Base-by-base conservation (phyloP, 2,797 vertebrate genomes). In the Phaenicophaeus curvirostris region DNA sequence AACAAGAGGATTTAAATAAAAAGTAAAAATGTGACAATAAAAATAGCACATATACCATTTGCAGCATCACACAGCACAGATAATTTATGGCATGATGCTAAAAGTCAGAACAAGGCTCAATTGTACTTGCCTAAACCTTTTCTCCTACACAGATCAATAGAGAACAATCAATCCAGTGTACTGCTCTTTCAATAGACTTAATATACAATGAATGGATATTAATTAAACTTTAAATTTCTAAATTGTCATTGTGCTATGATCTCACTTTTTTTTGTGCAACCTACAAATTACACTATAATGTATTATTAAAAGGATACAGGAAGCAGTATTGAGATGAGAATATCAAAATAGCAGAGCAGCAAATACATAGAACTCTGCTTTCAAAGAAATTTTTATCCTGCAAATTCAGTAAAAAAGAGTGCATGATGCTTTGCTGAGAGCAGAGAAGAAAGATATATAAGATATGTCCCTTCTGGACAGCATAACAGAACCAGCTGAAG, bases 161-260 rank as follows among this genome's bases (percentile, higher is more conserved):
- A 81, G 69, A 93, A 91, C 51, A 92, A 93, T 95, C 76, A 86
- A 88, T 82, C 53, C 69, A 84, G n/a, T 91, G 51, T 82, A 81
- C 17, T 91, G 48, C 27, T 86, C 41, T 84, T 96, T 93, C 62
- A 81, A 31, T 84, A 84, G 62, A 78, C 20, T 87, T 91, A 88
- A 85, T 67, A 61, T 73, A 91, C 63, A 84, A 27, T 73, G 69
- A 94, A 94, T 85, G 16, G 55, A 73, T 19, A 71, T 58, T 62
- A 96, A 96, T 91, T 94, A 95, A 79, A 89, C 33, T 93, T 78
- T 53, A 94, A 79, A 90, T 92, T 90, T 61, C 61, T 80, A 92
- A 94, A 89, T 33, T 75, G 27, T 48, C 94, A 92, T 76, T 95
- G 68, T 82, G 39, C 37, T 81, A 54, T 81, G n/a, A 78, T 73